A percentile compares a stretch with the other conserved stretches of the same genome.
These are phyloP conservation scores for Zaprionus ornatus DNA, from an alignment of 1,140 invertebrate genomes.

Conservation along the genomic window DNA sequence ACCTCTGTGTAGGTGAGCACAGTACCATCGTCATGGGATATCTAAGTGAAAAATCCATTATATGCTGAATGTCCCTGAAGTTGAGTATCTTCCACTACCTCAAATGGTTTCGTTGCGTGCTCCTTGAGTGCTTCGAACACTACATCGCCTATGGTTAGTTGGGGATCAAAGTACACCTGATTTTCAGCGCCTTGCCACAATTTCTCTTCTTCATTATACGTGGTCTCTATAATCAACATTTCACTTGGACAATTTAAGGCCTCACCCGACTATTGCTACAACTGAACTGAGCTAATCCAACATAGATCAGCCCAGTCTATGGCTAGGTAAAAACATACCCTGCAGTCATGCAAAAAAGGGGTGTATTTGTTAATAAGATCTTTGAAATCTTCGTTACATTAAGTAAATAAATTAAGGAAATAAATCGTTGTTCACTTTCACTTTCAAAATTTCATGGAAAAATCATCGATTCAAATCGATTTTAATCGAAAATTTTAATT, in stretches of 20 bases:
- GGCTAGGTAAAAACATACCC: neutral
- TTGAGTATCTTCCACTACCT: neutral
- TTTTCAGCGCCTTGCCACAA: conserved; percentile 12
- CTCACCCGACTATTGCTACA: neutral
- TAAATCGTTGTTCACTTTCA: no score
- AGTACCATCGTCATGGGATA: conserved; percentile 6
- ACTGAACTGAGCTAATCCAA: neutral
- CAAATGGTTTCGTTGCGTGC: neutral
- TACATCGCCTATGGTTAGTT: conserved; percentile 4
- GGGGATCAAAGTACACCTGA: neutral
- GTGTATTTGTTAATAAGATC: neutral
- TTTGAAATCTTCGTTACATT: no score
- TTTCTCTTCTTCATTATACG: conserved; percentile 16
- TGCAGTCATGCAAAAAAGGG: neutral
- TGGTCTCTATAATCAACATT: conserved; percentile 30
- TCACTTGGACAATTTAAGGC: neutral
- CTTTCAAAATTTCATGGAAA: no score
- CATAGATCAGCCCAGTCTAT: neutral
- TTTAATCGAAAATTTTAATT: no score
- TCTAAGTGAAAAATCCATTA: neutral
- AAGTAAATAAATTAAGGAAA: no score
- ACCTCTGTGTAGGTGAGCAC: conserved; percentile 1
- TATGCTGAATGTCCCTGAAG: neutral
- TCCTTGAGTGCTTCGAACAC: conserved; percentile 17
- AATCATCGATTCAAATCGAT: no score